These are phyloP conservation scores for Leiothrix lutea DNA, from an alignment of 2,113 vertebrate genomes.

Conservation along the genomic window DNA sequence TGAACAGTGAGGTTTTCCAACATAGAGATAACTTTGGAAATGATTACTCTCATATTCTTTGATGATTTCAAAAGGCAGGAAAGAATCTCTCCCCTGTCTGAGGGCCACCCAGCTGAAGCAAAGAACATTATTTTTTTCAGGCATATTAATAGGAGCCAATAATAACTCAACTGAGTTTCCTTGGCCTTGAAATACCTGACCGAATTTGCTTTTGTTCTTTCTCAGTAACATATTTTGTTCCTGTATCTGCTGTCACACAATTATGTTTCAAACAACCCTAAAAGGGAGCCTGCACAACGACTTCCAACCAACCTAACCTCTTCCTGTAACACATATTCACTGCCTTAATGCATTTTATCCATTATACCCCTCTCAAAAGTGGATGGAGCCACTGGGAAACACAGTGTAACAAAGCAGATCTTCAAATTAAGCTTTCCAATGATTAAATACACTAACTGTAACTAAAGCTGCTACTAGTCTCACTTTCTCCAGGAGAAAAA, in stretches of 20 bases:
- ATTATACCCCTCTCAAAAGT: not conserved
- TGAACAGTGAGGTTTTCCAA: slow-evolving; percentile 43
- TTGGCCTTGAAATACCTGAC: slow-evolving; percentile 54
- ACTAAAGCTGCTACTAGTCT: slow-evolving; percentile 14
- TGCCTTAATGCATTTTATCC: not conserved
- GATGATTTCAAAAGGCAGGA: slow-evolving; percentile 69
- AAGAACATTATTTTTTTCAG: slow-evolving; percentile 32
- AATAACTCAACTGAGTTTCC: slow-evolving; percentile 53
- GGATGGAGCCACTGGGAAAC: not conserved
- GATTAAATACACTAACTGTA: slow-evolving; percentile 43
- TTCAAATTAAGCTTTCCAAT: slow-evolving; percentile 13
- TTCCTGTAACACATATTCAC: not conserved
- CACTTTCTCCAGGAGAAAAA: not conserved
- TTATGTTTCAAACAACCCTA: not conserved
- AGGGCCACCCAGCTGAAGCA: slow-evolving; percentile 49
- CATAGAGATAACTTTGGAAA: slow-evolving; percentile 60
- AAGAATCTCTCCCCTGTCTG: slow-evolving; percentile 66
- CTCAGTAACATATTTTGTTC: not conserved
- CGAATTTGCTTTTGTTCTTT: slow-evolving; percentile 28
- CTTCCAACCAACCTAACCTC: not conserved
- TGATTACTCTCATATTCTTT: slow-evolving; percentile 51
- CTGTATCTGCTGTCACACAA: not conserved
- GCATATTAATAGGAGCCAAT: slow-evolving; percentile 59
- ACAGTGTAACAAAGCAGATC: not conserved
- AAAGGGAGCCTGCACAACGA: not conserved